phyloP scores from a whole-genome alignment of 2,113 vertebrate species.

The Serilophus lunatus region DNA sequence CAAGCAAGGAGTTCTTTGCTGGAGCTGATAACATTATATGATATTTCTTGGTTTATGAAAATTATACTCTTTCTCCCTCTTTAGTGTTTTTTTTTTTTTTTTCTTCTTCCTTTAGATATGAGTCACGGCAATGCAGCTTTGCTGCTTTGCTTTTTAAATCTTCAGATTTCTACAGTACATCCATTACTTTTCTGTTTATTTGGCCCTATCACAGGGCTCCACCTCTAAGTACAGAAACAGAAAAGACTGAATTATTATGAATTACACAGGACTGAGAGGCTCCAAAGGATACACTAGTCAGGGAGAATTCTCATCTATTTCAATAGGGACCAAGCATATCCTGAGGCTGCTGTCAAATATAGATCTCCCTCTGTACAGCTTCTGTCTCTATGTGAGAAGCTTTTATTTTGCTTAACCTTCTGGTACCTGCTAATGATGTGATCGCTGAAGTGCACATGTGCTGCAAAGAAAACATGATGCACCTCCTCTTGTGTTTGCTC shows the following conservation, averaged over 20 bases:
- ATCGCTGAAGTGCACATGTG: background rate
- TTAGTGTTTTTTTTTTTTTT: background rate
- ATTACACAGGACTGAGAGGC: background rate
- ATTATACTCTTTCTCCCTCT: background rate
- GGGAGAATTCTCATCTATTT: background rate
- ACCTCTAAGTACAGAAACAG: background rate
- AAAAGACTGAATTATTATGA: conserved; percentile 23
- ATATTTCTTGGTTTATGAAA: background rate
- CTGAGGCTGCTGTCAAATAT: conserved; percentile 42
- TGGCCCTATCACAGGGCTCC: background rate
- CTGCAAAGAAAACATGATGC: conserved; percentile 15
- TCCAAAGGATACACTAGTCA: background rate
- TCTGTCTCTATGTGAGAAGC: background rate
- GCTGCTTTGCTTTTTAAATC: background rate
- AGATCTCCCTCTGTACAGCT: background rate
- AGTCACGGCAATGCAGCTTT: background rate
- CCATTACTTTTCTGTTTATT: conserved; percentile 5
- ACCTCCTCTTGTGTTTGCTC: background rate
- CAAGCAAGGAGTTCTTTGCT: background rate
- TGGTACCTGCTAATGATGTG: conserved; percentile 41
- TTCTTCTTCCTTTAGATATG: too few species aligned
- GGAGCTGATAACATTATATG: background rate
- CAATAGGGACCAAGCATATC: background rate
- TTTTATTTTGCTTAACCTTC: conserved; percentile 14
- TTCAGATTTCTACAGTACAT: background rate